These are phyloP conservation scores for Ceratina australensis DNA, from an alignment of 1,140 invertebrate species.

Conservation along the genomic window DNA sequence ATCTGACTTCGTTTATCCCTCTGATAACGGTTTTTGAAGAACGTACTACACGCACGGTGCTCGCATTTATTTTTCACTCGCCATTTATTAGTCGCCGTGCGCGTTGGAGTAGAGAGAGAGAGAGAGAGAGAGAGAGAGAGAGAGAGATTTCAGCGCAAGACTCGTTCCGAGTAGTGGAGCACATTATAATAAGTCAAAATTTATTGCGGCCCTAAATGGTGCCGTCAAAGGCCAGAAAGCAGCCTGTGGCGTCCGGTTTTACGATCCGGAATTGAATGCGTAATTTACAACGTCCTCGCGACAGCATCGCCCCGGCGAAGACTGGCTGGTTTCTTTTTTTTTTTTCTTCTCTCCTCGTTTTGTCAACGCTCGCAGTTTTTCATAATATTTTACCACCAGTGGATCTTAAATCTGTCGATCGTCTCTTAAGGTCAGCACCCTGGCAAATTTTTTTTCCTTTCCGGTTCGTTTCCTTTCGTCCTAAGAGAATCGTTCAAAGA, in stretches of 20 bases:
- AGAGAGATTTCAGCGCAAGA: background rate
- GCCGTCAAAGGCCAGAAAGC: conserved; percentile 59
- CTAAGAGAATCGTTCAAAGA: conserved; percentile 2
- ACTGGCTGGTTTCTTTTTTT: background rate
- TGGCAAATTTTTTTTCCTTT: background rate
- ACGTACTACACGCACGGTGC: background rate
- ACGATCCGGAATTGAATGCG: conserved; percentile 68
- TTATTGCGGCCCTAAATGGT: conserved; percentile 52
- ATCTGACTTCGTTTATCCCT: background rate
- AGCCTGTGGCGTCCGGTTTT: conserved; percentile 69
- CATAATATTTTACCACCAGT: conserved; percentile 53
- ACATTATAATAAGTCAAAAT: conserved; percentile 45
- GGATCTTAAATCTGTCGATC: conserved; percentile 50
- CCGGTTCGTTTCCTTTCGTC: background rate
- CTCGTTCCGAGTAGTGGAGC: background rate
- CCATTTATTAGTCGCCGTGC: too few species aligned
- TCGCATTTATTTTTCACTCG: too few species aligned
- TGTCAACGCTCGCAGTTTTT: conserved; percentile 17
- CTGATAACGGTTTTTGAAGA: background rate
- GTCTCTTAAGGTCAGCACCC: conserved; percentile 21
- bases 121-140: background rate
- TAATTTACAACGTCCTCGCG: conserved; percentile 70
- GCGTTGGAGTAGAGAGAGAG: too few species aligned
- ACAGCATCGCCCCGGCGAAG: background rate
- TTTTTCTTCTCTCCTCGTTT: background rate